phyloP scores from a whole-genome alignment of 2,797 vertebrate genomes.

The Enteromius afrohamiltoni region DNA sequence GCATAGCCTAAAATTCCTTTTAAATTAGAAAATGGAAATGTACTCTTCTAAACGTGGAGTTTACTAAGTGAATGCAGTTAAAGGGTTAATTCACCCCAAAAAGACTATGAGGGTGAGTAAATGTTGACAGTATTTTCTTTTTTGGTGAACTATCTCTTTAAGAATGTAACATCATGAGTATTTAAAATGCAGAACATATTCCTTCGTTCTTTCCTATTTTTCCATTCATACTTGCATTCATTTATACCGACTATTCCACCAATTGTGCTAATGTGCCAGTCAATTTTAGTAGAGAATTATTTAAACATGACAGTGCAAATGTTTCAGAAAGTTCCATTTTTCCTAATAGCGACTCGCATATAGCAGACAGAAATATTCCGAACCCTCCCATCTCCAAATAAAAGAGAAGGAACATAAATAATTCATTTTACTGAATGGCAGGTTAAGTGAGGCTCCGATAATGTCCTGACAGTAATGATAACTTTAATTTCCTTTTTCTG shows the following conservation, averaged over 20 bases:
- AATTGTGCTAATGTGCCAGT: slow-evolving; percentile 2
- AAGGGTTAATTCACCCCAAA: not conserved
- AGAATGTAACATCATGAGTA: not conserved
- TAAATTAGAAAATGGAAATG: not conserved
- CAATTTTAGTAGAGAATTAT: slow-evolving; percentile 26
- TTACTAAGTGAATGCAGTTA: not conserved
- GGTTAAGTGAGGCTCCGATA: slow-evolving; percentile 83
- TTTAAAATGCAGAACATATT: not conserved
- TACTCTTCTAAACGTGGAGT: not conserved
- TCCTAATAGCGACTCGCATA: slow-evolving; percentile 48
- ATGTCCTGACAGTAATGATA: slow-evolving; percentile 81
- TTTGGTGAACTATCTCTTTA: not conserved
- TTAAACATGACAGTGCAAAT: slow-evolving; percentile 23
- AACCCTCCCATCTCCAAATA: slow-evolving; percentile 51
- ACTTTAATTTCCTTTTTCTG: slow-evolving; percentile 84
- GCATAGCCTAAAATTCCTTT: not conserved
- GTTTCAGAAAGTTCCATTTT: slow-evolving; percentile 34
- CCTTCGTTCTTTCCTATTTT: not conserved
- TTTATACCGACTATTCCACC: not conserved
- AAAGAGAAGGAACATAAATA: slow-evolving; percentile 70
- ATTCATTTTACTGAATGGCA: slow-evolving; percentile 82
- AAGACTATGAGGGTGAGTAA: not conserved
- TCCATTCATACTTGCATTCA: not conserved
- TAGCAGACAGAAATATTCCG: slow-evolving; percentile 50
- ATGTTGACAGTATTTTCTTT: not conserved